phyloP scores from a whole-genome alignment of 1,140 invertebrate genomes.

The Drosophila lacertosa region DNA sequence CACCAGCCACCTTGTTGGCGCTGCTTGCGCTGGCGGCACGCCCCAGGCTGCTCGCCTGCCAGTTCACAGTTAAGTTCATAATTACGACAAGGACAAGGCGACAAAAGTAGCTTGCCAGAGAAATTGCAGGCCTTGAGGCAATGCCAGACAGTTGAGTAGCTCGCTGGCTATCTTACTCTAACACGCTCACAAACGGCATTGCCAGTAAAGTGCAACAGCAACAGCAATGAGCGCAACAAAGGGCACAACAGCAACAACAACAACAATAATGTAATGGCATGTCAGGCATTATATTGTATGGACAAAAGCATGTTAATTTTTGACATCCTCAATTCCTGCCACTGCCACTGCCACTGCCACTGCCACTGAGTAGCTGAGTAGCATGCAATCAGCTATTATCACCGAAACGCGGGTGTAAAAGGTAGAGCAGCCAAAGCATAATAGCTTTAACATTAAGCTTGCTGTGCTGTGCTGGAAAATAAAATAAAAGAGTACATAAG shows the following conservation, averaged over 20 bases:
- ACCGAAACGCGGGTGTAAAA: not conserved
- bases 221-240: conserved; percentile 2
- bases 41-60: conserved; percentile 32
- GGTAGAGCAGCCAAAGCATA: not conserved
- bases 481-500: too few species aligned
- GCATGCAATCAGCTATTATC: conserved; percentile 22
- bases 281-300: conserved; percentile 51
- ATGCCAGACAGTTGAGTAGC: conserved; percentile 14
- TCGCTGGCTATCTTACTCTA: not conserved
- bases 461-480: not conserved
- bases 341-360: conserved; percentile 8
- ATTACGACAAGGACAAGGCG: conserved; percentile 52
- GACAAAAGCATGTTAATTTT: conserved; percentile 48
- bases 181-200: conserved; percentile 46
- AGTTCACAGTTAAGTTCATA: conserved; percentile 55
- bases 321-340: conserved; percentile 28
- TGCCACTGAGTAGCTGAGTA: conserved; percentile 26
- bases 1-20: not conserved
- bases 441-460: not conserved
- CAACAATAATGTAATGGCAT: conserved; percentile 41
- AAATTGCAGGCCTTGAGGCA: conserved; percentile 35
- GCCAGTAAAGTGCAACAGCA: conserved; percentile 66
- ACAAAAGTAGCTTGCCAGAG: conserved; percentile 45
- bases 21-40: conserved; percentile 25
- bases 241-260: conserved; percentile 1